Evolutionary conservation across 2,113 vertebrate species (phyloP).

Genomic region (Melozone crissalis): DNA sequence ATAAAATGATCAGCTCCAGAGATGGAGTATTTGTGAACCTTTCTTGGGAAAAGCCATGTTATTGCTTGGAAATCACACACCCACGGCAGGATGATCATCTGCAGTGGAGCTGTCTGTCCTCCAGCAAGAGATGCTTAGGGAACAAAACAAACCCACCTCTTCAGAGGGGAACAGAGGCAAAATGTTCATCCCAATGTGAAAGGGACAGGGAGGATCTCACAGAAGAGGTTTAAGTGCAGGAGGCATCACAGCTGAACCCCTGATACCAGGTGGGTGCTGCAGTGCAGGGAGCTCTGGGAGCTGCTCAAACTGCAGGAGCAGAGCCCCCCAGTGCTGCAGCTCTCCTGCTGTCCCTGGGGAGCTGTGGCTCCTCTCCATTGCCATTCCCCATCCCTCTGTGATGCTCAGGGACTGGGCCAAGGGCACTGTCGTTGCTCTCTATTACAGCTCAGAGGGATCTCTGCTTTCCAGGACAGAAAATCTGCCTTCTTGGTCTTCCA

Average conservation of each 20-base stretch:
- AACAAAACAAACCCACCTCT: neutral
- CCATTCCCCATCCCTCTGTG: neutral
- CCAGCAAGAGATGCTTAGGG: neutral
- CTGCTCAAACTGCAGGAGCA: neutral
- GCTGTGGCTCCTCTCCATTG: rapidly evolving
- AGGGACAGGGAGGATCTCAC: neutral
- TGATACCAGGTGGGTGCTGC: neutral
- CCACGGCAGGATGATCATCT: neutral
- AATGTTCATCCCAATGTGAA: neutral
- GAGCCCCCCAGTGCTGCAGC: neutral
- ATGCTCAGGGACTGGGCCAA: neutral
- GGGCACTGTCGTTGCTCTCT: neutral
- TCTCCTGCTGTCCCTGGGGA: too few species aligned
- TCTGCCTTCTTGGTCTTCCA: neutral
- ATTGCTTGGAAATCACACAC: neutral
- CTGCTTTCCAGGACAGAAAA: constrained; percentile 43
- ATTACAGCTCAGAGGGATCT: neutral
- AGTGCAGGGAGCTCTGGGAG: neutral
- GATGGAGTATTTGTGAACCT: neutral
- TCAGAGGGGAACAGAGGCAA: neutral
- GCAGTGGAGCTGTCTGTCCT: neutral
- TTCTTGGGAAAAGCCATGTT: neutral
- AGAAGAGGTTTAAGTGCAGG: neutral
- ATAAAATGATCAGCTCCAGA: neutral
- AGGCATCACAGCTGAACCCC: neutral